A percentile compares a stretch with the other conserved stretches of the same genome.
These are phyloP conservation scores for Bombylius discolor DNA, from an alignment of 2,888 invertebrate species.

Conservation along the genomic window DNA sequence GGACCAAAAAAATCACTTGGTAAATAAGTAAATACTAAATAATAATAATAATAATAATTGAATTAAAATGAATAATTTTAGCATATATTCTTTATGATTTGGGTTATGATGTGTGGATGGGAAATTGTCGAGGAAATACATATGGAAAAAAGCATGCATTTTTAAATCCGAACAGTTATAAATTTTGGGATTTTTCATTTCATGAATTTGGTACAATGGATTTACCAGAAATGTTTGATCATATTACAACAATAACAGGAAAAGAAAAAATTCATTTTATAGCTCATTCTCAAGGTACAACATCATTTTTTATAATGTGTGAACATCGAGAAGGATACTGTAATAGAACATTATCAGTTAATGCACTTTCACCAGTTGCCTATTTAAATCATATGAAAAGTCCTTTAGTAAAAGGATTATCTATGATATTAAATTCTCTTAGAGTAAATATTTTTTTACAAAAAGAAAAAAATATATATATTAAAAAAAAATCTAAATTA, in stretches of 20 bases:
- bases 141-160: constrained; percentile 41
- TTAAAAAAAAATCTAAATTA: neutral
- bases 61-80: constrained; percentile 2
- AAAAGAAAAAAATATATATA: neutral
- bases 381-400: constrained; percentile 20
- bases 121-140: constrained; percentile 50
- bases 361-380: constrained; percentile 30
- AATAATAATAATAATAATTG: neutral
- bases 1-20: constrained; percentile 41
- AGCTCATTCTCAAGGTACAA: constrained; percentile 60
- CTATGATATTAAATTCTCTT: neutral
- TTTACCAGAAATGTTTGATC: constrained; percentile 68
- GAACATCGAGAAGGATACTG: constrained; percentile 31
- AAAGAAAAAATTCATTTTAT: constrained; percentile 53
- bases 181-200: constrained; percentile 53
- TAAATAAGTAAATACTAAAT: neutral
- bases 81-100: constrained; percentile 38
- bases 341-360: constrained; percentile 27
- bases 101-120: constrained; percentile 49
- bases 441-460: constrained; percentile 5
- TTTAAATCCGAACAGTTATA: constrained; percentile 35
- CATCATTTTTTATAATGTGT: constrained; percentile 26
- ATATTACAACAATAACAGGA: constrained; percentile 45
- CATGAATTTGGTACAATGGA: constrained; percentile 63
- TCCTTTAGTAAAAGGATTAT: constrained; percentile 7